Conservation (phyloP, 2,113 vertebrate species). For the Tupaia chinensis region DNA sequence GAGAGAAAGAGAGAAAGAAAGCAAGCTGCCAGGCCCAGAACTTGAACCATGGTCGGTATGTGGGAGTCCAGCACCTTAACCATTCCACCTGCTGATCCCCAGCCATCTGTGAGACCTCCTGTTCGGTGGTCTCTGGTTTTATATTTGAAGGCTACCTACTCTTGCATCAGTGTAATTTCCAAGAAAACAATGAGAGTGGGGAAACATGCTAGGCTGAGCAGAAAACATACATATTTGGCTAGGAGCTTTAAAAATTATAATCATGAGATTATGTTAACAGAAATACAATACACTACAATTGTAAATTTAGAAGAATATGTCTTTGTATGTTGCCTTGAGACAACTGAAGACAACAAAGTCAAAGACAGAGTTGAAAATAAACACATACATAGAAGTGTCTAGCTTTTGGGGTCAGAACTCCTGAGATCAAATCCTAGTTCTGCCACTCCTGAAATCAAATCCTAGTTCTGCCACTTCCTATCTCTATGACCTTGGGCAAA, state of each 20-base stretch:
- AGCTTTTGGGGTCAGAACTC: not conserved
- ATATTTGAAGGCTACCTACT: not conserved
- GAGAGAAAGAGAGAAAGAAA: no score
- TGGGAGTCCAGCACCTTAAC: no score
- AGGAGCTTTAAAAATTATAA: slow-evolving; percentile 9
- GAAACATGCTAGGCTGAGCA: not conserved
- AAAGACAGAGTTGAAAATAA: not conserved
- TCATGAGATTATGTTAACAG: not conserved
- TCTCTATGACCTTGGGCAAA: not conserved
- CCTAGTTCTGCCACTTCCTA: not conserved
- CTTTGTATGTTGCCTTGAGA: not conserved
- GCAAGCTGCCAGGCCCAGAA: no score
- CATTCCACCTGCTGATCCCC: no score
- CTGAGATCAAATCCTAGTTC: not conserved
- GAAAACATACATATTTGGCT: not conserved
- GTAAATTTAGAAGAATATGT: slow-evolving; percentile 10
- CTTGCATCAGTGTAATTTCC: not conserved
- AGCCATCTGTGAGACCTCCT: not conserved
- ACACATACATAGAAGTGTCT: not conserved
- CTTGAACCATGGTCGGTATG: no score
- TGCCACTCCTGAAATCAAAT: not conserved
- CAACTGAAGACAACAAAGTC: not conserved
- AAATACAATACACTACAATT: not conserved
- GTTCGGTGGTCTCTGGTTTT: not conserved
- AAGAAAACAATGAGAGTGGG: not conserved